Base-by-base conservation (phyloP, 2,113 vertebrate species). In the Leptobrachium leishanense region DNA sequence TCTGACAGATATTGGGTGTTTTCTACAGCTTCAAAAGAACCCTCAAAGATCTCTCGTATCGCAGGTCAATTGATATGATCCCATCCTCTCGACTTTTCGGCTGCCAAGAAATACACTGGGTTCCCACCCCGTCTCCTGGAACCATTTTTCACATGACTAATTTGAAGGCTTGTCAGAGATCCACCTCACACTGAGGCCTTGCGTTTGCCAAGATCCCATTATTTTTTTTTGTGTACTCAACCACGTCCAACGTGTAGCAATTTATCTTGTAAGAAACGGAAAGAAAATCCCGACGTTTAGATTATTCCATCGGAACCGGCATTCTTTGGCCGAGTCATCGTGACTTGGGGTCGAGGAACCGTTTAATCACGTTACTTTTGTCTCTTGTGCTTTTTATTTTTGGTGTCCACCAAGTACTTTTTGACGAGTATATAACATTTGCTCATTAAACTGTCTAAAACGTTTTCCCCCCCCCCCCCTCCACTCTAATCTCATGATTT, bases 211-310 rank as follows among this genome's bases (percentile, higher is more conserved):
- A 50, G 46, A 42, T 6, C 44, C 9, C 10, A 5, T 65, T 6
- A 44, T 77, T 53, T 11, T 12, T 50, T 59, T 39, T 31, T 75
- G 8, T 75, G 10, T 50, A 59, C 43, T 75, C 15, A 15, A 44
- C 50, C n/a, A 75, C 65, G 74, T 75, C 44, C 68, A 42, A 43
- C 54, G 11, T 15, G 76, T 20, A 42, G 57, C 68, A 43, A 72
- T 78, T 71, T 54, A 71, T 78, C 76, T 72, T 71, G 20, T 31
- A 31, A 31, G 20, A 69, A 57, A 54, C 43, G 2, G 20, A 39
- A 39, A 68, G 65, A 59, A 77, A 76, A 77, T 50, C 54, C 67
- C n/a, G 43, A 78, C 68, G 42, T 64, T 53, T 53, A 65, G 76
- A 78, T 77, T 71, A 70, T 70, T 69, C 44, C 67, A 69, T 66